A percentile compares a stretch with the other conserved stretches of the same genome.
phyloP scores from a whole-genome alignment of 1,140 invertebrate species.

The Sipha flava region DNA sequence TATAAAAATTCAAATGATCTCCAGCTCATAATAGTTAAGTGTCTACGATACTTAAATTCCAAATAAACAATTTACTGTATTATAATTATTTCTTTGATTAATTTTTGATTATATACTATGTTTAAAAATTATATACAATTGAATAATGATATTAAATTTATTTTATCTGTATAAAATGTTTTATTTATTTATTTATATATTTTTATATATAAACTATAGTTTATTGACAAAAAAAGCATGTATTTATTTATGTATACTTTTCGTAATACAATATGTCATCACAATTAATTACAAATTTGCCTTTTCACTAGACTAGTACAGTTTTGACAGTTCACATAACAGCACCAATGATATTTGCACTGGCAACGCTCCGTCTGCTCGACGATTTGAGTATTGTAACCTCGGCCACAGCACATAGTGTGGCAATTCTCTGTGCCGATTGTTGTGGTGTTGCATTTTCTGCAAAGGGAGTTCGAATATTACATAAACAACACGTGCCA shows the following conservation, averaged over 20 bases:
- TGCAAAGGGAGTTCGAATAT: slow-evolving; percentile 40
- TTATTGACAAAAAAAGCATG: not conserved
- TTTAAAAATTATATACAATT: not conserved
- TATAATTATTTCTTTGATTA: not conserved
- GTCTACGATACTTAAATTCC: not conserved
- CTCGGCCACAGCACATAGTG: slow-evolving; percentile 77
- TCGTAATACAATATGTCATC: not conserved
- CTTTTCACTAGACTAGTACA: slow-evolving; percentile 48
- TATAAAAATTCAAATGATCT: slow-evolving; percentile 17
- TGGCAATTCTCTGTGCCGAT: slow-evolving; percentile 67
- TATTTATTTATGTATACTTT: not conserved
- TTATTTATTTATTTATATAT: not conserved
- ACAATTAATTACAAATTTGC: slow-evolving; percentile 31
- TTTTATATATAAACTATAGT: not conserved
- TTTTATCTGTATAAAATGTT: not conserved
- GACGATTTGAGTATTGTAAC: slow-evolving; percentile 61
- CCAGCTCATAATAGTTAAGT: not conserved
- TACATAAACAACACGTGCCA: too few species aligned
- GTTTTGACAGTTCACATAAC: slow-evolving; percentile 79
- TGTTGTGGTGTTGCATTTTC: slow-evolving; percentile 60
- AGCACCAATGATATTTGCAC: slow-evolving; percentile 86
- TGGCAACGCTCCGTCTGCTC: slow-evolving; percentile 67
- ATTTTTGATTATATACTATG: not conserved
- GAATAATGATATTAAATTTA: not conserved
- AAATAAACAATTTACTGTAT: not conserved